Base-by-base conservation (phyloP, 2,888 invertebrate genomes). In the Eubasilissa splendida region DNA sequence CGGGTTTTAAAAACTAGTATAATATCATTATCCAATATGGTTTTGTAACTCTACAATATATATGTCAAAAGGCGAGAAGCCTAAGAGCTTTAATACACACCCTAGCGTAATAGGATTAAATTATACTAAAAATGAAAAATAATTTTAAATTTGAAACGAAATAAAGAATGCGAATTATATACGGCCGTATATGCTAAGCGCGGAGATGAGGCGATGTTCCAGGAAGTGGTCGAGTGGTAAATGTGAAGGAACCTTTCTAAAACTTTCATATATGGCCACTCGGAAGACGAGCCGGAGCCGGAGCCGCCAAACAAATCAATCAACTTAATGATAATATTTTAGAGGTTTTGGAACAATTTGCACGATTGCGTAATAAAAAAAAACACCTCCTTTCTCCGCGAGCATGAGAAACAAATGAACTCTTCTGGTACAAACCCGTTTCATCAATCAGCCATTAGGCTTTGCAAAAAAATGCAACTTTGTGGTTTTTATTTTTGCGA, bases 331-430 rank as follows among this genome's bases (percentile, higher is more conserved):
- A 68, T 68, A 50, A 52, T 50, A 66, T 66, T 66, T 58, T 11
- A 56, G 22, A 56, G 71, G 56, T 56, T 73, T 58, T 22, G 58
- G 68, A 68, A 42, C 52, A 9, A 50, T 14, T 33, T 10, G 70
- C 54, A 73, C 56, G 71, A 70, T 73, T 58, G 42, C 14, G 71
- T 33, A 73, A 73, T 33, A 33, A 22, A 50, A 14, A 52, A n/a
- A n/a, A 14, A 68, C n/a, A 22, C 9, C 71, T 56, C 71, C 71
- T 73, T 73, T 73, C 58, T 73, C 71, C 14, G 12, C 12, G 8
- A 56, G 31, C 31, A 54, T 73, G 71, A 33, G 71, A 73, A 58
- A 70, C 70, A 9, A 54, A 53, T 70, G 70, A 53, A 70, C 70
- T 70, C 70, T 10, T 70, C 70, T 70, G 8, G 50, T 22, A 22